Evolutionary conservation across 2,888 invertebrate genomes (phyloP).

Genomic region (Caenorhabditis sinica): DNA sequence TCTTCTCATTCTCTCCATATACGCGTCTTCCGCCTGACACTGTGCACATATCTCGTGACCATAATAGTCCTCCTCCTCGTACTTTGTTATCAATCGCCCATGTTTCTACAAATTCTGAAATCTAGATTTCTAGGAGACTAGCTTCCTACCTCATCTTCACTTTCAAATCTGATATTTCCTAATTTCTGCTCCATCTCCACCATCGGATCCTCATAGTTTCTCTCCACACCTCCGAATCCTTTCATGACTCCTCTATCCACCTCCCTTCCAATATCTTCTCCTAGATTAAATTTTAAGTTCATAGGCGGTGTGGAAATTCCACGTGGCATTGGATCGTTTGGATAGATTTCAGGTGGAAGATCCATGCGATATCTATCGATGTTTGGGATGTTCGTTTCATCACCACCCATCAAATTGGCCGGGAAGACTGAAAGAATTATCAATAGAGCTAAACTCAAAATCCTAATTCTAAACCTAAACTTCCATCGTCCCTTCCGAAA

Average conservation of each 20-base stretch:
- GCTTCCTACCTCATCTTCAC: slow-evolving; percentile 36
- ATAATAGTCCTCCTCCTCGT: slow-evolving; percentile 47
- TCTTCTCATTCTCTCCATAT: slow-evolving; percentile 65
- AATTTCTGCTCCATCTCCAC: slow-evolving; percentile 53
- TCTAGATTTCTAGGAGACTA: too few species aligned
- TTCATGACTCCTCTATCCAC: slow-evolving; percentile 63
- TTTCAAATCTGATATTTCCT: slow-evolving; percentile 65
- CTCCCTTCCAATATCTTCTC: slow-evolving; percentile 56
- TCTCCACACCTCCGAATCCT: slow-evolving; percentile 39
- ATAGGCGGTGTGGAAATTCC: slow-evolving; percentile 50
- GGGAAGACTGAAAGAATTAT: slow-evolving; percentile 60
- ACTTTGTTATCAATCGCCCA: slow-evolving; percentile 1
- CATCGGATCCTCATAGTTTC: slow-evolving; percentile 47
- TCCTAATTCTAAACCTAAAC: too few species aligned
- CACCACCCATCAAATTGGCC: slow-evolving; percentile 52
- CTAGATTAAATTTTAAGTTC: slow-evolving; percentile 55
- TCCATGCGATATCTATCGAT: slow-evolving; percentile 69
- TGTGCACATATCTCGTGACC: slow-evolving; percentile 75
- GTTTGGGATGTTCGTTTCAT: slow-evolving; percentile 44
- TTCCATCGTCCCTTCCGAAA: slow-evolving; percentile 53
- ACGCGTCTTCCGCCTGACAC: slow-evolving; percentile 73
- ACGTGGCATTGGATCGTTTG: slow-evolving; percentile 66
- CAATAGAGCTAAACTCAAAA: too few species aligned
- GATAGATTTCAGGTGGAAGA: slow-evolving; percentile 62
- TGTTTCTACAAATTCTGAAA: slow-evolving; percentile 15